Evolutionary conservation across 2,113 vertebrate genomes (phyloP), one percentile per base, ranked within the genome.

Genomic region (Dunckerocampus dactyliophorus): DNA sequence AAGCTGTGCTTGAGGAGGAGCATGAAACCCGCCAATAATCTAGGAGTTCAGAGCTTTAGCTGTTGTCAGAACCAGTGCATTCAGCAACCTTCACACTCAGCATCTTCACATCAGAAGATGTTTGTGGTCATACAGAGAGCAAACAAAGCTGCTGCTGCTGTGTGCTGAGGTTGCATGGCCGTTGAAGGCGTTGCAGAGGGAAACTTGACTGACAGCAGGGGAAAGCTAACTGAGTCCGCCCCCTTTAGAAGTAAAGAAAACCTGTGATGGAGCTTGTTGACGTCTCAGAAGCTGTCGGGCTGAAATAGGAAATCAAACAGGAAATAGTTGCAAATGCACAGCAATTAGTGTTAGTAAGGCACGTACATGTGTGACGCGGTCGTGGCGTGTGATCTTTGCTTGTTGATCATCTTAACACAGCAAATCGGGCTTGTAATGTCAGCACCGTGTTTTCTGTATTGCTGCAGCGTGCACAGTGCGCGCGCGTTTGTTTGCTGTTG

Each of bases 391-490:
- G 24, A 28, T 28, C 2, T 28, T 28, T 28, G 24, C 24, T 28
- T 2, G 24, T 28, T 5, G 24, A 28, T 28, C 24, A 28, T 28
- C 24, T 28, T 28, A 28, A 28, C 24, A 28, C 24, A 28, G 24
- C 24, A 28, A 39, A 12, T 39, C 10, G 37, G 37, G 1, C 37
- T 11, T 11, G 37, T 1, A 39, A 2, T 3, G 10, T 85, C 82
- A 74, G 76, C 20, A 71, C 81, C 88, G 56, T 34, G 64, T 80
- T 80, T 88, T 86, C 10, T 22, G 57, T 14, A 1, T 3, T 15
- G 34, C 57, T 4, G 21, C 20, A 34, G 47, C 55, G 31, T 51
- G 68, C 16, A 37, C 47, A 3, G 47, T 31, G 65, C 1, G 59
- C 24, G 55, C 12, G 34, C 4, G 48, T n/a, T 63, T 64, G 54